phyloP scores from a whole-genome alignment of 2,113 vertebrate genomes.

The Glaucomys volans region DNA sequence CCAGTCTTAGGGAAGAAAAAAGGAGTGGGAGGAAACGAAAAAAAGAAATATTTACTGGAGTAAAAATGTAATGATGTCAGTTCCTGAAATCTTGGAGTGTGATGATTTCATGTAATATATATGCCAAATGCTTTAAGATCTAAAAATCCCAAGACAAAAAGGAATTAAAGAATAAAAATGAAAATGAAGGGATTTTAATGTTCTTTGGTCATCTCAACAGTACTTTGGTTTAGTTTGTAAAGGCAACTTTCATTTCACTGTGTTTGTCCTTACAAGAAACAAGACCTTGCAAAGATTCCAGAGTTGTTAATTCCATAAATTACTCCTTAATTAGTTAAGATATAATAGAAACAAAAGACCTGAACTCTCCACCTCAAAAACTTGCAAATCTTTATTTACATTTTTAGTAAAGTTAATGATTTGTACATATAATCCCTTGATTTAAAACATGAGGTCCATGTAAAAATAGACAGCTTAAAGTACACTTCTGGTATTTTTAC shows the following conservation, averaged over 20 bases:
- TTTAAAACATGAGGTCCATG: not conserved
- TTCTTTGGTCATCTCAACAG: not conserved
- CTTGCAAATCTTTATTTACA: not conserved
- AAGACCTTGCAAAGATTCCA: not conserved
- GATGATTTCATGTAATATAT: not conserved
- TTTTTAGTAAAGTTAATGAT: not conserved
- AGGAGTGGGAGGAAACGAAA: not conserved
- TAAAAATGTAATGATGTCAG: constrained; percentile 4
- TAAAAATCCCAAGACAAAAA: not conserved
- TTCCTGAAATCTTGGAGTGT: not conserved
- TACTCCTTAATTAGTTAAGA: not conserved
- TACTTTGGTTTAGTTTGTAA: not conserved
- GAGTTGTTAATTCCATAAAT: not conserved
- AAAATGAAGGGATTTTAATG: not conserved
- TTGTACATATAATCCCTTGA: not conserved
- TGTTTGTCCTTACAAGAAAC: not conserved
- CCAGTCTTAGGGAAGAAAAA: not conserved
- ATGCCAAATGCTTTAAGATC: not conserved
- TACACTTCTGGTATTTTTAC: not conserved
- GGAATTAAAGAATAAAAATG: not conserved
- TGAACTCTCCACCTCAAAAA: not conserved
- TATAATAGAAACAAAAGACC: not conserved
- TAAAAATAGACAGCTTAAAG: constrained; percentile 9
- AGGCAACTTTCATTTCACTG: not conserved
- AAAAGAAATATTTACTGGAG: not conserved